A percentile compares a stretch with the other conserved stretches of the same genome.
phyloP scores from a whole-genome alignment of 2,797 vertebrate genomes.

The Zenarchopterus dispar region DNA sequence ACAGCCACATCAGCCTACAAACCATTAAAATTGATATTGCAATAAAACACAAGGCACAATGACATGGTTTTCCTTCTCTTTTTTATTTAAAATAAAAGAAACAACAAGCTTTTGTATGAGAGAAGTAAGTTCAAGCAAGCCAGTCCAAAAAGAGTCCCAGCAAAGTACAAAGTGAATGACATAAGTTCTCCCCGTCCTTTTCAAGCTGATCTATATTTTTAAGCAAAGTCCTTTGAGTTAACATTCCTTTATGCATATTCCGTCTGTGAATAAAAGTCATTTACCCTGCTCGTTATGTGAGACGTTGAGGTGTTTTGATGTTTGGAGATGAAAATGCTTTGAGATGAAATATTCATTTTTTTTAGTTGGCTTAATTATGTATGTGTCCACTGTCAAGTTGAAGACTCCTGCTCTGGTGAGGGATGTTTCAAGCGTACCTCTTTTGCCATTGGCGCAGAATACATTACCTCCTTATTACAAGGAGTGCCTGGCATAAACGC shows the following conservation, averaged over 20 bases:
- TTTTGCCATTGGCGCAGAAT: conserved; percentile 76
- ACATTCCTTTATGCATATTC: conserved; percentile 54
- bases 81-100: not conserved
- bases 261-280: conserved; percentile 65
- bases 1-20: conserved; percentile 43
- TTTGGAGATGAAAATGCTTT: conserved; percentile 75
- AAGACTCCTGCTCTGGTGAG: conserved; percentile 69
- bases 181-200: conserved; percentile 5
- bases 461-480: conserved; percentile 74
- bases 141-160: conserved; percentile 7
- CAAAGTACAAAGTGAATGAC: conserved; percentile 19
- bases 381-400: conserved; percentile 80
- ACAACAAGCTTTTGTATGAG: conserved; percentile 28
- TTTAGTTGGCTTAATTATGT: conserved; percentile 74
- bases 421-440: conserved; percentile 74
- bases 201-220: conserved; percentile 31
- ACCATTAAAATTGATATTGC: conserved; percentile 45
- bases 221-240: conserved; percentile 38
- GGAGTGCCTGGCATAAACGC: conserved; percentile 49
- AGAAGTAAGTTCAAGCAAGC: conserved; percentile 28
- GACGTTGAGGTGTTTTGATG: conserved; percentile 78
- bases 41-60: conserved; percentile 56
- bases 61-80: conserved; percentile 12
- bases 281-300: conserved; percentile 73
- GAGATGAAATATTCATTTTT: conserved; percentile 78